These are phyloP conservation scores for Zosterops borbonicus DNA, from an alignment of 2,113 vertebrate species.

Conservation along the genomic window DNA sequence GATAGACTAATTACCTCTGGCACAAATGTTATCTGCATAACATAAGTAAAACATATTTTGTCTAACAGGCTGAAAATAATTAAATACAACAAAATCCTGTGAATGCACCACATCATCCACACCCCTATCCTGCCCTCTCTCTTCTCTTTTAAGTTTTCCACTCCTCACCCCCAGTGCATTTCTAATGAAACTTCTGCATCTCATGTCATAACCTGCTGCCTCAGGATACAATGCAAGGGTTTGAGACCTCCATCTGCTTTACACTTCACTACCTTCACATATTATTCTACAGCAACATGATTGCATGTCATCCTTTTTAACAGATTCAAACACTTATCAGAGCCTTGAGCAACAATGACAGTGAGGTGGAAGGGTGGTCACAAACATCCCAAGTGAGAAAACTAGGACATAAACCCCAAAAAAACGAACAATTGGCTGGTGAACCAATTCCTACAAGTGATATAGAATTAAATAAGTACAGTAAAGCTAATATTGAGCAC, in stretches of 20 bases:
- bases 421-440: not conserved
- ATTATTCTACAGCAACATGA: not conserved
- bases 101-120: not conserved
- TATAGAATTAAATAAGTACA: not conserved
- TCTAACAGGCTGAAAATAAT: constrained; percentile 17
- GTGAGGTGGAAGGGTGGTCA: not conserved
- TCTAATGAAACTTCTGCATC: not conserved
- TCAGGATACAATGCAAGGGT: not conserved
- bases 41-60: constrained; percentile 29
- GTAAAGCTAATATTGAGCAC: not conserved
- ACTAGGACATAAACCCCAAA: not conserved
- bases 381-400: not conserved
- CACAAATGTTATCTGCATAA: constrained; percentile 12
- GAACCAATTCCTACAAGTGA: not conserved
- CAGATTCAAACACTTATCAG: not conserved
- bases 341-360: not conserved
- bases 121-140: not conserved
- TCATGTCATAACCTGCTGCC: not conserved
- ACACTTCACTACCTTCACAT: not conserved
- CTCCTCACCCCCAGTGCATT: not conserved
- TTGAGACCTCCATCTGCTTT: not conserved
- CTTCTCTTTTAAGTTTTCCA: not conserved
- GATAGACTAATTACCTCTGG: not conserved
- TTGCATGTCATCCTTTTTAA: not conserved
- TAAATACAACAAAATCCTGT: not conserved